Base-by-base conservation (phyloP, 2,113 vertebrate species). In the Semicossyphus pulcher region DNA sequence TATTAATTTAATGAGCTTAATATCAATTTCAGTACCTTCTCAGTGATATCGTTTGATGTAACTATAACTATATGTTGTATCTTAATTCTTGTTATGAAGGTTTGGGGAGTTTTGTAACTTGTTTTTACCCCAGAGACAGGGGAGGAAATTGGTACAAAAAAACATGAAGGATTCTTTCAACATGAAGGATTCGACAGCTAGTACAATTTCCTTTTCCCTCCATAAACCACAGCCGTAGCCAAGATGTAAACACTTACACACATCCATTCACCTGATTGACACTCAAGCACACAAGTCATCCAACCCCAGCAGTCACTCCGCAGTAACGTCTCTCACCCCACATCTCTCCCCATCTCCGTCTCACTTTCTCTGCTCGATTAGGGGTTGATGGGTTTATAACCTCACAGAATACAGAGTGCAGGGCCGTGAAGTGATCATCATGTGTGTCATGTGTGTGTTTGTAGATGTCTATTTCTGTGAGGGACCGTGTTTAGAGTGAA, bases 341-440 rank as follows among this genome's bases (percentile, higher is more conserved):
- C 26, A 18, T 51, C 26, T 31, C 48, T 42, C 7, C 21, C 70
- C 31, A 23, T 44, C 37, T 44, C 36, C 60, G 18, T 62, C 16
- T 15, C 41, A 18, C 25, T 45, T 32, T 31, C n/a, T 62, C 25
- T 56, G 41, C 26, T 71, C n/a, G 7, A 47, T 60, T 37, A 23
- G 45, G 16, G 59, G 18, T 15, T 53, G 41, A 67, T 76, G 47
- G 23, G 23, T 67, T 52, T 36, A n/a, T 29, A 37, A 36, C 47
- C 21, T 52, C 72, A 12, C 23, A 28, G 21, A 45, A 23, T 16
- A 37, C 16, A 58, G 47, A 60, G 56, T n/a, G 18, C 18, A 9
- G 41, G n/a, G 41, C 18, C 2, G 0, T 10, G 25, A 37, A 60
- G 45, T 25, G 25, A 49, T 51, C 25, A n/a, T 20, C 41, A 44